A percentile compares a stretch with the other conserved stretches of the same genome.
Evolutionary conservation across 2,797 vertebrate species (phyloP).

Genomic region (Miichthys miiuy): DNA sequence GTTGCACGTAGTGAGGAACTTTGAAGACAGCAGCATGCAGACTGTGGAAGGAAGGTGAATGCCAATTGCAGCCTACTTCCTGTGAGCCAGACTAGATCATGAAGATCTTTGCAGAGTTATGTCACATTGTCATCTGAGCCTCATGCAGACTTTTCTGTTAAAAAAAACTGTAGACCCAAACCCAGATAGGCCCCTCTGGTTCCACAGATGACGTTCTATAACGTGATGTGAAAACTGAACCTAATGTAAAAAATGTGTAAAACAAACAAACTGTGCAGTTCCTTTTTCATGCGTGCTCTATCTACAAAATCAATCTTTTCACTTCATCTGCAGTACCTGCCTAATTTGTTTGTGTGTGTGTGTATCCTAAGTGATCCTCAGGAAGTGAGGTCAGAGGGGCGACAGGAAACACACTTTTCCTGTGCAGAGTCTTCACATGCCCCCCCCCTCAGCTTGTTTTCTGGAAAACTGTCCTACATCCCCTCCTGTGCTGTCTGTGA

Average conservation of each 20-base stretch:
- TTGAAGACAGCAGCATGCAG: too few relatives aligned
- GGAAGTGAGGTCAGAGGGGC: conserved; percentile 44
- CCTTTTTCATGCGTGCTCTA: not conserved
- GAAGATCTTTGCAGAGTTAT: not conserved
- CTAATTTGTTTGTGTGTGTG: not conserved
- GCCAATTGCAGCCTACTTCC: too few relatives aligned
- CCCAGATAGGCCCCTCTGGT: not conserved
- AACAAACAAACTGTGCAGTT: not conserved
- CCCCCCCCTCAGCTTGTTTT: too few relatives aligned
- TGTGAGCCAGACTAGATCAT: too few relatives aligned
- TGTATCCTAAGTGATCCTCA: conserved; percentile 41
- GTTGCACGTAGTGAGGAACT: too few relatives aligned
- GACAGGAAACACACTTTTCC: conserved; percentile 59
- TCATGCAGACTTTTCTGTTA: not conserved
- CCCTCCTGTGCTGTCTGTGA: too few relatives aligned
- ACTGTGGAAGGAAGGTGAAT: too few relatives aligned
- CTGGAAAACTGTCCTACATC: too few relatives aligned
- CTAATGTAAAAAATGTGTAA: not conserved
- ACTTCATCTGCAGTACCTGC: not conserved
- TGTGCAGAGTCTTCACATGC: conserved; percentile 9
- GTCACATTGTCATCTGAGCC: not conserved
- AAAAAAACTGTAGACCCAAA: not conserved
- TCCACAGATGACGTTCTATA: not conserved
- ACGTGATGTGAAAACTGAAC: not conserved
- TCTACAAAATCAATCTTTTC: not conserved